Evolutionary conservation across 1,140 invertebrate genomes (phyloP), one percentile per base, ranked within the genome.

Genomic region (Ooceraea biroi): DNA sequence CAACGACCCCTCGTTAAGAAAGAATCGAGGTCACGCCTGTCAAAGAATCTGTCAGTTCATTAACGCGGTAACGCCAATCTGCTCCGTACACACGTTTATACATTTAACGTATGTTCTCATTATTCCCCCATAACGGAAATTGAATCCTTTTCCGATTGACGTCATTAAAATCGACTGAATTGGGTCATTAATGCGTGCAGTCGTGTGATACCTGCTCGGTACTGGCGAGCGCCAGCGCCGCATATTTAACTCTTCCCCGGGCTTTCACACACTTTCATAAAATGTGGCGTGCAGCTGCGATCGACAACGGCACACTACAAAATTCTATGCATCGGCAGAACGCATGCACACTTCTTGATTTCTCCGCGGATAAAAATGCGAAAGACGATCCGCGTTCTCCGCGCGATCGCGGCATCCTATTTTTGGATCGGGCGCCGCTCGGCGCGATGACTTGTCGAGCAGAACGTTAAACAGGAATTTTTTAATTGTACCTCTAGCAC

Each of bases 201-300:
- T 66, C 36, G 12, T 19, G 36, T n/a, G 72, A 61, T 63, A 63
- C 25, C 41, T 17, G 19, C 1, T 22, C 30, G 52, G n/a, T n/a
- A n/a, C n/a, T n/a, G n/a, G n/a, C n/a, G 22, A 11, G 11, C 57
- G 44, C 65, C 17, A 80, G 73, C 46, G 10, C 30, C 27, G 60
- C 65, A 7, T 22, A 55, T 80, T 46, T 52, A 55, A 11, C 50
- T 80, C 65, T 58, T 80, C 41, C 22, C 36, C 22, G 25, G 25
- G 65, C 76, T 80, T 80, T 80, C 76, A 58, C 76, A 69, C 76
- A 80, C 76, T 80, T 80, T 80, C 76, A 80, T 80, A 57, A 80
- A 69, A 57, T 44, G 76, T 30, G 27, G 65, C 65, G 41, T 57
- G 76, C 27, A 36, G 22, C 41, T 57, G 41, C 57, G 72, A 76